Evolutionary conservation across 2,888 invertebrate genomes (phyloP).

Genomic region (Lagria hirta): DNA sequence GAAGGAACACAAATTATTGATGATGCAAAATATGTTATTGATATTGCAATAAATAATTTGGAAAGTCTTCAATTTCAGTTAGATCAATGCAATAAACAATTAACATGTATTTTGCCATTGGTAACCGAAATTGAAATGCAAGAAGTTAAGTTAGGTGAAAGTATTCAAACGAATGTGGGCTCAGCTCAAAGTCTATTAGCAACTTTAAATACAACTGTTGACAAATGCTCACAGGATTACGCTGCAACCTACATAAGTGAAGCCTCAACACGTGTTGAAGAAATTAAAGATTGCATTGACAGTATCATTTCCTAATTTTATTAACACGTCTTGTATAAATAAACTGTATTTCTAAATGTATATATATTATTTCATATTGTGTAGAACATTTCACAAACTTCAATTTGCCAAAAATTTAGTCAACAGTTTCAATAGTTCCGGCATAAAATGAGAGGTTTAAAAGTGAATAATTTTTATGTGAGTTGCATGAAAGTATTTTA

Average conservation of each 20-base stretch:
- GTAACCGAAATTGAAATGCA: conserved; percentile 1
- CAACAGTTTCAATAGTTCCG: too few species aligned
- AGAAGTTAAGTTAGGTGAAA: neutral
- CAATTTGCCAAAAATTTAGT: too few species aligned
- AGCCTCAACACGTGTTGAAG: neutral
- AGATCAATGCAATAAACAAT: neutral
- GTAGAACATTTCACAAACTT: too few species aligned
- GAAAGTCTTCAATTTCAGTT: neutral
- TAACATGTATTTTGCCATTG: conserved; percentile 1
- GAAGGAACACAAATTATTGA: neutral
- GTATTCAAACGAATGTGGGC: neutral
- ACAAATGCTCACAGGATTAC: conserved; percentile 1
- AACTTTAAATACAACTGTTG: neutral
- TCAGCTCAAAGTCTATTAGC: neutral
- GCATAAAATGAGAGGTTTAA: too few species aligned
- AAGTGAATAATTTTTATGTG: too few species aligned
- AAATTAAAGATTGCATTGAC: neutral
- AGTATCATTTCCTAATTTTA: neutral
- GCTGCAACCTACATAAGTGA: neutral
- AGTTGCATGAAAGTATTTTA: too few species aligned
- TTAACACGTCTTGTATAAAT: too few species aligned
- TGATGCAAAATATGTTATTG: conserved; percentile 1
- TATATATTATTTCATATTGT: too few species aligned
- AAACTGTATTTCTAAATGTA: too few species aligned
- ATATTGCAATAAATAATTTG: conserved; percentile 1